Evolutionary conservation across 2,113 vertebrate species (phyloP).

Genomic region (Tychaedon coryphoeus): DNA sequence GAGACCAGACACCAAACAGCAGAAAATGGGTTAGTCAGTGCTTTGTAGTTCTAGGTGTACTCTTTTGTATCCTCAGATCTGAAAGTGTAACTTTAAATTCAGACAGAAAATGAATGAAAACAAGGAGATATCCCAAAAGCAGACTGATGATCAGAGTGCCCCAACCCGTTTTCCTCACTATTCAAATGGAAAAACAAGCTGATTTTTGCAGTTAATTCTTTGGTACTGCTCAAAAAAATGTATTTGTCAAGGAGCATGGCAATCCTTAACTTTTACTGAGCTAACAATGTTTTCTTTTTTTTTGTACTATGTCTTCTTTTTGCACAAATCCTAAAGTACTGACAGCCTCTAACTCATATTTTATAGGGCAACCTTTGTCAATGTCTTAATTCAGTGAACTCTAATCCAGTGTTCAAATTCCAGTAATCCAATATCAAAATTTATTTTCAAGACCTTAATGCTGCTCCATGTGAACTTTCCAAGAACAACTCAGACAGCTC

Average conservation of each 20-base stretch:
- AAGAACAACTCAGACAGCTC: conserved; percentile 72
- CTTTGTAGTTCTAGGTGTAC: background rate
- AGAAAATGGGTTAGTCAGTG: background rate
- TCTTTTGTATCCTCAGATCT: background rate
- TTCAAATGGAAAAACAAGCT: background rate
- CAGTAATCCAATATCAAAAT: conserved; percentile 33
- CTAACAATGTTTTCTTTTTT: background rate
- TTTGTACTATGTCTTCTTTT: background rate
- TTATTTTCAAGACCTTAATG: conserved; percentile 46
- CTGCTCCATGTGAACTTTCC: conserved; percentile 68
- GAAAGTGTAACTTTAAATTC: background rate
- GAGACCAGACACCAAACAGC: background rate
- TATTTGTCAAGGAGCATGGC: background rate
- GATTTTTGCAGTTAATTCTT: background rate
- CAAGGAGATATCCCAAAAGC: background rate
- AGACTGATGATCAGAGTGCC: background rate
- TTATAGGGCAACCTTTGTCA: background rate
- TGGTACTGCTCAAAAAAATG: background rate
- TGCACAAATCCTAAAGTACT: background rate
- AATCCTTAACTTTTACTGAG: background rate
- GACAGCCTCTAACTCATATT: background rate
- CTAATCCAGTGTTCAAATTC: background rate
- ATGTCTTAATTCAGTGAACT: background rate
- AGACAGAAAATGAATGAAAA: background rate
- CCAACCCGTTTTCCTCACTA: background rate